Evolutionary conservation across 1,140 invertebrate genomes (phyloP).

Genomic region (Heliothis virescens): DNA sequence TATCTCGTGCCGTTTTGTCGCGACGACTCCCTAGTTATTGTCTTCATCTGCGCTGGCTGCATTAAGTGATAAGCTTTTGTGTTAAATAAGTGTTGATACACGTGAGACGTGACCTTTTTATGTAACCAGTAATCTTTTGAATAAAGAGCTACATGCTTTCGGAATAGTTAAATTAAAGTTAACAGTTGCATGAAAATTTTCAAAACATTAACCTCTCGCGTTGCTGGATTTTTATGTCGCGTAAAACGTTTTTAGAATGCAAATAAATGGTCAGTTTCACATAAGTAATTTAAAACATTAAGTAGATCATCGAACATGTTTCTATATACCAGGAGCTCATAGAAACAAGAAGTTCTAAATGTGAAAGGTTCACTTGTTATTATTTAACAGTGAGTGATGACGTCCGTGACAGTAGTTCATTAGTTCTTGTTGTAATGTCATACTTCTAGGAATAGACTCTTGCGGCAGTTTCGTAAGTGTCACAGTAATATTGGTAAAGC

Average conservation of each 20-base stretch:
- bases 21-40: conserved; percentile 67
- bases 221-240: not conserved
- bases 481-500: not conserved
- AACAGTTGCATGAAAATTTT: not conserved
- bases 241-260: too few species aligned
- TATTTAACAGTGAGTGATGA: not conserved
- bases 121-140: conserved; percentile 20
- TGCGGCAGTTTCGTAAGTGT: not conserved
- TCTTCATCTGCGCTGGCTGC: conserved; percentile 58
- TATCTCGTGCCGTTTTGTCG: conserved; percentile 73
- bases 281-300: not conserved
- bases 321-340: conserved; percentile 21
- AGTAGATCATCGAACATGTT: not conserved
- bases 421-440: not conserved
- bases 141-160: conserved; percentile 12
- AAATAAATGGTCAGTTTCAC: too few species aligned
- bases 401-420: not conserved
- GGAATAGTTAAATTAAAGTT: not conserved
- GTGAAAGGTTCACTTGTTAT: not conserved
- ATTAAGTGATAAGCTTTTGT: conserved; percentile 50
- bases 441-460: not conserved
- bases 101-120: conserved; percentile 14
- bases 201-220: not conserved
- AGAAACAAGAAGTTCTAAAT: conserved; percentile 17
- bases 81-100: conserved; percentile 38